Evolutionary conservation across 2,113 vertebrate species (phyloP).

Genomic region (Takifugu flavidus): DNA sequence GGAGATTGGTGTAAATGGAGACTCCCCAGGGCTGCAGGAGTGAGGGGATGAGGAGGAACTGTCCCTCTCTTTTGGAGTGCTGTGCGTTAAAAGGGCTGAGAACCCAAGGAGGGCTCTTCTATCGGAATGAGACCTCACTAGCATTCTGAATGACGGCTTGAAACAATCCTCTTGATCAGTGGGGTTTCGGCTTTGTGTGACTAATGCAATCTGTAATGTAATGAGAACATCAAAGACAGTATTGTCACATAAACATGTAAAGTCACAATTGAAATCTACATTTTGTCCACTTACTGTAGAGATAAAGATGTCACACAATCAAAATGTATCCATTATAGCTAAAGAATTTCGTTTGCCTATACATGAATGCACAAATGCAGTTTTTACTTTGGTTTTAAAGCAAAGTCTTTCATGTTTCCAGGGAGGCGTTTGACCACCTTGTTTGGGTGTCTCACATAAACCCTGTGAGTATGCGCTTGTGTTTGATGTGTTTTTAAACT

Average conservation of each 20-base stretch:
- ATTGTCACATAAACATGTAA: not conserved
- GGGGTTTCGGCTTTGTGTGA: slow-evolving; percentile 1
- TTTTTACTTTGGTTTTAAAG: slow-evolving; percentile 15
- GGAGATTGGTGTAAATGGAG: slow-evolving; percentile 40
- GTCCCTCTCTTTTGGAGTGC: slow-evolving; percentile 37
- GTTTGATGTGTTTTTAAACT: slow-evolving; percentile 34
- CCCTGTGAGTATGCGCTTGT: slow-evolving; percentile 1
- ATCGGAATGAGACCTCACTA: slow-evolving; percentile 61
- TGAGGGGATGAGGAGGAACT: slow-evolving; percentile 27
- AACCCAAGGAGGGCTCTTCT: slow-evolving; percentile 64
- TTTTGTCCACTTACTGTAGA: too few species aligned
- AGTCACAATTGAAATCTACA: too few species aligned
- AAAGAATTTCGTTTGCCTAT: too few species aligned
- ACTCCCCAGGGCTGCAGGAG: slow-evolving; percentile 36
- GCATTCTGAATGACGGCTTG: slow-evolving; percentile 39
- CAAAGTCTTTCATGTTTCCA: not conserved
- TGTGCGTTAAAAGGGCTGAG: slow-evolving; percentile 60
- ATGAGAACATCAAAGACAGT: slow-evolving; percentile 7
- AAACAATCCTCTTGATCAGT: slow-evolving; percentile 3
- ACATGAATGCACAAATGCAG: too few species aligned
- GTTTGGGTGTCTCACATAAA: slow-evolving; percentile 21
- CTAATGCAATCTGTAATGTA: slow-evolving; percentile 34
- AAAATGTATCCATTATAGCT: too few species aligned
- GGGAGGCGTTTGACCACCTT: slow-evolving; percentile 10
- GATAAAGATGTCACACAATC: too few species aligned